These are phyloP conservation scores for Arenaria interpres DNA, from an alignment of 2,113 vertebrate genomes.

Conservation along the genomic window DNA sequence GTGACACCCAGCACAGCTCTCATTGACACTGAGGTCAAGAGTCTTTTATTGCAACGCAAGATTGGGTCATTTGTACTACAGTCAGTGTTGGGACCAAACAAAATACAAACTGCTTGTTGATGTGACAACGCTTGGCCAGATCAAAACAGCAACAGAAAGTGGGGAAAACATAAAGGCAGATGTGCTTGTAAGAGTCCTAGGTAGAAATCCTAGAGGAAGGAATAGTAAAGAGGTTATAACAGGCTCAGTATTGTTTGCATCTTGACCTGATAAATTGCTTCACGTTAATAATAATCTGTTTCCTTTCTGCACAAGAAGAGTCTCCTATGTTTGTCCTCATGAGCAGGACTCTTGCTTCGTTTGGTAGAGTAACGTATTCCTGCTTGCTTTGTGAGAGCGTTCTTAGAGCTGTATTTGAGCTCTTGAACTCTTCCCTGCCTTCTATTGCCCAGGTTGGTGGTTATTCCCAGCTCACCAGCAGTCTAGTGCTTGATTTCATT, in stretches of 20 bases:
- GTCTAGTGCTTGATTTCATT: not conserved
- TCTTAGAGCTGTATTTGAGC: not conserved
- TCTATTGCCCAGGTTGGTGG: not conserved
- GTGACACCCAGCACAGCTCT: not conserved
- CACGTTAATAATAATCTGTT: not conserved
- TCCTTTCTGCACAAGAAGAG: not conserved
- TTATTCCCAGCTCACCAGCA: not conserved
- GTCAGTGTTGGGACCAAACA: not conserved
- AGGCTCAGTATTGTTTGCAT: not conserved
- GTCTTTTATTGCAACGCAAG: not conserved
- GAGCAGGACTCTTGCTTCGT: not conserved
- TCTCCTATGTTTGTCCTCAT: not conserved
- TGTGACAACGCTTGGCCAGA: rapidly evolving
- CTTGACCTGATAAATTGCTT: not conserved
- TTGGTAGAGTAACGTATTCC: not conserved
- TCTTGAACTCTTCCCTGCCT: not conserved
- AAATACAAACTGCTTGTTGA: not conserved
- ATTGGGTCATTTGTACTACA: not conserved
- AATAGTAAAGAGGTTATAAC: not conserved
- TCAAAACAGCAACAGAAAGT: not conserved
- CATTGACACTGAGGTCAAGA: not conserved
- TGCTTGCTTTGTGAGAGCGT: rapidly evolving
- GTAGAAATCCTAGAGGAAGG: not conserved
- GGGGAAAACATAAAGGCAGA: not conserved
- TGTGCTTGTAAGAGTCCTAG: not conserved